Evolutionary conservation across 2,888 invertebrate genomes (phyloP).

Genomic region (Pristionchus arcanus): DNA sequence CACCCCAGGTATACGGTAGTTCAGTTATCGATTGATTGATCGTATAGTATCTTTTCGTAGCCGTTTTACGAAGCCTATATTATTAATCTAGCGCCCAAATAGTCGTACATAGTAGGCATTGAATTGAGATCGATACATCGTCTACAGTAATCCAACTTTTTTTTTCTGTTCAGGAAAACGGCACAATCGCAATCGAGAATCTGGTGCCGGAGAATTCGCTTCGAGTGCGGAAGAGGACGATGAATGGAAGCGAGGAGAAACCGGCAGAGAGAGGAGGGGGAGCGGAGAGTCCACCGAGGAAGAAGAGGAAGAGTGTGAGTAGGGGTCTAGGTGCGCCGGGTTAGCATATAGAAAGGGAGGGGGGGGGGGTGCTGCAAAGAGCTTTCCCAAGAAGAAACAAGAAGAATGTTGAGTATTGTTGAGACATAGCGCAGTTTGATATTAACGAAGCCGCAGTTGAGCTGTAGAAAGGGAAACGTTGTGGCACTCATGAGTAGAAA

Average conservation of each 20-base stretch:
- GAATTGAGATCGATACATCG: neutral
- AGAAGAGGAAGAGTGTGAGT: constrained; percentile 58
- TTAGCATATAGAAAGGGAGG: too few species aligned
- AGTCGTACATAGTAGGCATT: neutral
- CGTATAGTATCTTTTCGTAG: neutral
- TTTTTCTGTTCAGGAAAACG: neutral
- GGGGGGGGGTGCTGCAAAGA: too few species aligned
- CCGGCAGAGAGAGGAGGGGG: constrained; percentile 13
- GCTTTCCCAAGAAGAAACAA: too few species aligned
- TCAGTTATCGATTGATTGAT: neutral
- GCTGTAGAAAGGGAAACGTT: too few species aligned
- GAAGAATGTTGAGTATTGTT: too few species aligned
- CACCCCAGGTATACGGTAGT: constrained; percentile 19
- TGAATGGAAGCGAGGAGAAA: neutral
- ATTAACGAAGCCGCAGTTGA: too few species aligned
- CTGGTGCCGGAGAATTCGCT: constrained; percentile 22
- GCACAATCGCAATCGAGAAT: neutral
- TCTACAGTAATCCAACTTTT: neutral
- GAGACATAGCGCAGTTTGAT: too few species aligned
- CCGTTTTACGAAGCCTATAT: too few species aligned
- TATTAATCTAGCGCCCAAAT: too few species aligned
- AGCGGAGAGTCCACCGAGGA: constrained; percentile 60
- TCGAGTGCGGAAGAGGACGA: constrained; percentile 38
- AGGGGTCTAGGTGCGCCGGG: neutral
- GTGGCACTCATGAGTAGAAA: too few species aligned